phyloP scores from a whole-genome alignment of 2,888 invertebrate genomes.

The Limenitis camilla region DNA sequence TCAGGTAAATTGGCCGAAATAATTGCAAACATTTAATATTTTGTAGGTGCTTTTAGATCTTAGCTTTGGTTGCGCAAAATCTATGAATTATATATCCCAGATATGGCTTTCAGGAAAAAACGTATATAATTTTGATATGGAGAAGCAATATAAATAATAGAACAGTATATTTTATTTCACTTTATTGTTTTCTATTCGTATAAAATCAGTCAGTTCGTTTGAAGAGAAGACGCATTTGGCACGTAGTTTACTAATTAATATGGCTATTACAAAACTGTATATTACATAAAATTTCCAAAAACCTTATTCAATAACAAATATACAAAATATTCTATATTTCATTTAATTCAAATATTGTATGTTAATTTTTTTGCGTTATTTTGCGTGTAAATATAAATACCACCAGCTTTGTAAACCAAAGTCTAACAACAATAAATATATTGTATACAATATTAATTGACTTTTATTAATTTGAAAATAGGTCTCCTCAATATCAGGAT shows the following conservation, averaged over 20 bases:
- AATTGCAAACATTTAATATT: no score
- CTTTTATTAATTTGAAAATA: slow-evolving; percentile 6
- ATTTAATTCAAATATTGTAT: not conserved
- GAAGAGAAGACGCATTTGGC: slow-evolving; percentile 70
- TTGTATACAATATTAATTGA: not conserved
- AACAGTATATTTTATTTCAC: slow-evolving; percentile 33
- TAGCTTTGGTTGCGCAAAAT: no score
- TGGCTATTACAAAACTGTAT: slow-evolving; percentile 41
- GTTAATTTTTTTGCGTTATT: not conserved
- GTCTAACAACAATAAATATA: not conserved
- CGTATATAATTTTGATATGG: not conserved
- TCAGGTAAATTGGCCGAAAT: no score
- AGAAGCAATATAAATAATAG: slow-evolving; percentile 10
- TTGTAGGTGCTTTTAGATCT: no score
- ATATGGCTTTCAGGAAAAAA: not conserved
- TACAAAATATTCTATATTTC: not conserved
- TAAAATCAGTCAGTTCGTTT: slow-evolving; percentile 67
- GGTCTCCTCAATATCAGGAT: slow-evolving; percentile 22
- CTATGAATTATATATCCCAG: not conserved
- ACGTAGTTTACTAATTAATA: slow-evolving; percentile 68
- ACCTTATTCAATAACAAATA: not conserved
- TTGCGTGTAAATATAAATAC: not conserved
- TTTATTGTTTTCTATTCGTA: slow-evolving; percentile 39
- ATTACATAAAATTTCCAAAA: slow-evolving; percentile 10
- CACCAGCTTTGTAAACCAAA: not conserved